phyloP scores from a whole-genome alignment of 2,888 invertebrate species.

The Tanaodytes sp. region DNA sequence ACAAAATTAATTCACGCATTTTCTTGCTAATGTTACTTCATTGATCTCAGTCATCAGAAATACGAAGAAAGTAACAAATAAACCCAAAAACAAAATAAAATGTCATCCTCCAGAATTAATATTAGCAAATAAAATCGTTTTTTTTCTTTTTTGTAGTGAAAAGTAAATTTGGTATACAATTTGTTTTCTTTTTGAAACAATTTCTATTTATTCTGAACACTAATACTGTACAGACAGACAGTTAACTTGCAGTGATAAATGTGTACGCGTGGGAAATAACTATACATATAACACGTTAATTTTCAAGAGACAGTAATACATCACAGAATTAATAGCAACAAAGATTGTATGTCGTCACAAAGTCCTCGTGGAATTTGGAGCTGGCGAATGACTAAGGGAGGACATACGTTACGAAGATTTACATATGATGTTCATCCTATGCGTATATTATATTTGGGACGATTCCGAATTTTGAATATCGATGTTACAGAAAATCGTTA shows the following conservation, averaged over 20 bases:
- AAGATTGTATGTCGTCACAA: constrained; percentile 64
- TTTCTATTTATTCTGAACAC: constrained; percentile 64
- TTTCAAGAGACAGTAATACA: constrained; percentile 48
- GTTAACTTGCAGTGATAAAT: constrained; percentile 63
- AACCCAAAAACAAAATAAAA: no score
- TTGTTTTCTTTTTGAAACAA: constrained; percentile 43
- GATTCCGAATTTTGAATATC: no score
- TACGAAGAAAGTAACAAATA: no score
- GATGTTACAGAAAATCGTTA: constrained; percentile 69
- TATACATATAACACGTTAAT: constrained; percentile 54
- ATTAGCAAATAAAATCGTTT: no score
- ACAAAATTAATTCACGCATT: no score
- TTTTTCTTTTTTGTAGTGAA: no score
- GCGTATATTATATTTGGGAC: no score
- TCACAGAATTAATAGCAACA: constrained; percentile 47
- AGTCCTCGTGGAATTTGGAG: constrained; percentile 63
- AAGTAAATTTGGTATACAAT: no score
- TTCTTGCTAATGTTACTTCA: no score
- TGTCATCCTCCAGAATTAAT: no score
- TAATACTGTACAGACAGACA: constrained; percentile 71
- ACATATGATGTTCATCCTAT: no score
- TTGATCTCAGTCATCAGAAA: no score
- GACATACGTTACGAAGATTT: constrained; percentile 60
- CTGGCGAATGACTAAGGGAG: constrained; percentile 62
- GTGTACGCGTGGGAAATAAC: constrained; percentile 62